Conservation (phyloP, 2,888 invertebrate genomes). For the Archips xylosteana region DNA sequence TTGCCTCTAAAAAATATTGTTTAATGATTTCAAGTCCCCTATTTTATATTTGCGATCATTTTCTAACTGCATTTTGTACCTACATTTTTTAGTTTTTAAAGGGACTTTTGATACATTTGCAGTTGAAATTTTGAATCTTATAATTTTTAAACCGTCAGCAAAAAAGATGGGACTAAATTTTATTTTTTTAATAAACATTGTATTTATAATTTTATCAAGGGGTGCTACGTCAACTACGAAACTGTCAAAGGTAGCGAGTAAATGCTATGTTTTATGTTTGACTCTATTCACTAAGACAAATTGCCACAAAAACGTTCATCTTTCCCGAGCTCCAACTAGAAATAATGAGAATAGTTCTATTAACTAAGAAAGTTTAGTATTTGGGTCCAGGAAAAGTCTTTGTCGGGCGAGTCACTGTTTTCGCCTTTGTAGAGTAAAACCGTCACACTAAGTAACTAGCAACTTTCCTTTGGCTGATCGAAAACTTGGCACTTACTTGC, state of each 20-base stretch:
- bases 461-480: neutral
- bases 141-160: no score
- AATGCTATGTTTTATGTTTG: neutral
- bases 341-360: conserved; percentile 33
- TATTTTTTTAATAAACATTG: no score
- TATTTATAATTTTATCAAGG: no score
- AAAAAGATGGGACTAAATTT: no score
- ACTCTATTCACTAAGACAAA: neutral
- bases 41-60: no score
- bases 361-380: conserved; percentile 30
- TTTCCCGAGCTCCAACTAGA: conserved; percentile 3
- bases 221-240: neutral
- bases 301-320: conserved; percentile 3
- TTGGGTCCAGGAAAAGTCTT: neutral
- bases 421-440: conserved; percentile 13
- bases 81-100: no score
- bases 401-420: conserved; percentile 12
- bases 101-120: no score
- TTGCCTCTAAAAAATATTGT: no score
- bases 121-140: no score
- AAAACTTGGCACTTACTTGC: conserved; percentile 21
- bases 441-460: neutral
- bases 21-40: no score
- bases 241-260: neutral
- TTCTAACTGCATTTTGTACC: no score